phyloP scores from a whole-genome alignment of 2,888 invertebrate genomes.

The Parascotia fuliginaria region DNA sequence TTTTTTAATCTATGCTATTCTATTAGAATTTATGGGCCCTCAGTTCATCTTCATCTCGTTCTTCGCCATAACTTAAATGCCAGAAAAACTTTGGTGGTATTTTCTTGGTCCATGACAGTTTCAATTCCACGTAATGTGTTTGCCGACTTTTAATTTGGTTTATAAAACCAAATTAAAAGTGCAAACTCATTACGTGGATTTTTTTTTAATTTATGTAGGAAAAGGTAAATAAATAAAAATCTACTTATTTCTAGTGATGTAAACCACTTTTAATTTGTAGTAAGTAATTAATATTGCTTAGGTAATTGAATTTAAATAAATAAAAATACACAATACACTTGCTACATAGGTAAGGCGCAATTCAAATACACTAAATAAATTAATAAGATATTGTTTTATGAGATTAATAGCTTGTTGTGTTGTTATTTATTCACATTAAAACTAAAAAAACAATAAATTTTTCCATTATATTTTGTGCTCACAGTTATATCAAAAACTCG shows the following conservation, averaged over 20 bases:
- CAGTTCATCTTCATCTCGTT: no score
- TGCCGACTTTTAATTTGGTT: no score
- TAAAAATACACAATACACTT: slow-evolving; percentile 73
- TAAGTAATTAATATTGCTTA: slow-evolving; percentile 82
- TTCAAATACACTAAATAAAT: slow-evolving; percentile 58
- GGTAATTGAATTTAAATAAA: slow-evolving; percentile 78
- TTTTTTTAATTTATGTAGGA: no score
- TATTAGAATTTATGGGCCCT: no score
- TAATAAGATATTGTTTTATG: slow-evolving; percentile 41
- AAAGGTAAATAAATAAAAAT: slow-evolving; percentile 42
- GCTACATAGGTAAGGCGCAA: slow-evolving; percentile 69
- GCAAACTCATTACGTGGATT: no score
- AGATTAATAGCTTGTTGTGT: slow-evolving; percentile 38
- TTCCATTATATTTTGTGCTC: slow-evolving; percentile 17
- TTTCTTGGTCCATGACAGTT: no score
- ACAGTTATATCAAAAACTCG: slow-evolving; percentile 7
- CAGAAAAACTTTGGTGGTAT: no score
- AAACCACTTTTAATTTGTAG: slow-evolving; percentile 75
- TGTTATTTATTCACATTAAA: slow-evolving; percentile 49
- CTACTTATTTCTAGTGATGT: slow-evolving; percentile 65
- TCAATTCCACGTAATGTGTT: no score
- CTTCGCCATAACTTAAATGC: no score
- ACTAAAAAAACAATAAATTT: slow-evolving; percentile 23
- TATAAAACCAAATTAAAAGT: no score
- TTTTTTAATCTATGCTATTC: no score